Conservation (phyloP, 2,113 vertebrate genomes). For the Cathartes aura region DNA sequence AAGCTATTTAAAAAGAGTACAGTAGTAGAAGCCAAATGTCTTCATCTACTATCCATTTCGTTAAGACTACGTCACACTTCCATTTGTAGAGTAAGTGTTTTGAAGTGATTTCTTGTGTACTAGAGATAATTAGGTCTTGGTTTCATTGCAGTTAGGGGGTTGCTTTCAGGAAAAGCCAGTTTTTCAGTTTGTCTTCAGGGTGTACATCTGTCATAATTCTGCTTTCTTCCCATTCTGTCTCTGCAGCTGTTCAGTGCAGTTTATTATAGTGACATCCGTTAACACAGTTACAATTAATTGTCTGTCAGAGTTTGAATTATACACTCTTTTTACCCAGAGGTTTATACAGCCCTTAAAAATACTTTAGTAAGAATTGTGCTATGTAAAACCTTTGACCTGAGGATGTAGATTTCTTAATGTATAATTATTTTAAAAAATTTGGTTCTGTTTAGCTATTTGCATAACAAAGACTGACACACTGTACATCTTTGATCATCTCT, state of each 20-base stretch:
- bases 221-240: conserved; percentile 10
- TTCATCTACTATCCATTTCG: background rate
- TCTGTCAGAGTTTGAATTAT: conserved; percentile 48
- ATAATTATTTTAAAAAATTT: background rate
- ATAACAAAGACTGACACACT: conserved; percentile 28
- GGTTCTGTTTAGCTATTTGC: conserved; percentile 38
- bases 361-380: background rate
- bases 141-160: conserved; percentile 2
- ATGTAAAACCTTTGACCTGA: conserved; percentile 39
- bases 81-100: background rate
- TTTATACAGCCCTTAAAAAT: conserved; percentile 42
- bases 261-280: conserved; percentile 38
- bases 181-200: conserved; percentile 41
- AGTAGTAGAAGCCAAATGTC: background rate
- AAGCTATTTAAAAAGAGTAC: background rate
- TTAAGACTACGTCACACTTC: background rate
- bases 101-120: background rate
- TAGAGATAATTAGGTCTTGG: background rate
- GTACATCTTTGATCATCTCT: background rate
- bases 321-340: background rate
- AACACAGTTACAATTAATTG: conserved; percentile 45
- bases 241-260: conserved; percentile 32
- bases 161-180: conserved; percentile 20
- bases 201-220: conserved; percentile 12
- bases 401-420: conserved; percentile 18